A percentile compares a stretch with the other conserved stretches of the same genome.
phyloP scores from a whole-genome alignment of 1,140 invertebrate species.

The Nasonia vitripennis region DNA sequence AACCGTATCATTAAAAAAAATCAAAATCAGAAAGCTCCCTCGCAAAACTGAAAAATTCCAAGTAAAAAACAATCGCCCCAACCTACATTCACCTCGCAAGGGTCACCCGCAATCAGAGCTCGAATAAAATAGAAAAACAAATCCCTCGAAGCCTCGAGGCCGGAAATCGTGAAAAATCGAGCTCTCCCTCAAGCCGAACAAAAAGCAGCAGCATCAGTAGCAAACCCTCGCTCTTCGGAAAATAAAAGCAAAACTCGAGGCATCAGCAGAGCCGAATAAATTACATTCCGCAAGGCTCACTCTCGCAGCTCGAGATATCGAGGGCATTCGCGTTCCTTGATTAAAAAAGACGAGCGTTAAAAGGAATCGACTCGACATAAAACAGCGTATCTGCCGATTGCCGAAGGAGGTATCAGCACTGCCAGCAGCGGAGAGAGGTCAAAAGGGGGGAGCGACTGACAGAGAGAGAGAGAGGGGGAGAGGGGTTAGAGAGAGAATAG shows the following conservation, averaged over 20 bases:
- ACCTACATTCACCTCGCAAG: background rate
- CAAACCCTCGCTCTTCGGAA: background rate
- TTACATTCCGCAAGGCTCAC: constrained; percentile 23
- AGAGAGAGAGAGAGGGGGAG: background rate
- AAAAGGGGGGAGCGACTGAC: too few relatives aligned
- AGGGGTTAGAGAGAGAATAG: constrained; percentile 36
- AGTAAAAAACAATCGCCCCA: too few relatives aligned
- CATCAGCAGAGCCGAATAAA: constrained; percentile 15
- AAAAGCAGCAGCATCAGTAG: background rate
- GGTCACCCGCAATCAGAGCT: background rate
- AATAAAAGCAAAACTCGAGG: background rate
- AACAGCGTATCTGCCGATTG: constrained; percentile 15
- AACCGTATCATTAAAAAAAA: too few relatives aligned
- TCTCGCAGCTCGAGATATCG: background rate
- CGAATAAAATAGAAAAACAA: background rate
- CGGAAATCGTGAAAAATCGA: background rate
- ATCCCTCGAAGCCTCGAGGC: background rate
- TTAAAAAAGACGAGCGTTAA: constrained; percentile 37
- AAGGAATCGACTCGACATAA: constrained; percentile 38
- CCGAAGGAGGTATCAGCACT: constrained; percentile 1
- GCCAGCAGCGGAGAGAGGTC: background rate
- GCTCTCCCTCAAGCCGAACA: background rate
- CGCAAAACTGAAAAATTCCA: too few relatives aligned
- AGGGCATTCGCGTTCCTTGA: constrained; percentile 29
- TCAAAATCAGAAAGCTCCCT: too few relatives aligned